These are phyloP conservation scores for Cryptoprocta ferox DNA, from an alignment of 2,797 vertebrate genomes.

Conservation along the genomic window DNA sequence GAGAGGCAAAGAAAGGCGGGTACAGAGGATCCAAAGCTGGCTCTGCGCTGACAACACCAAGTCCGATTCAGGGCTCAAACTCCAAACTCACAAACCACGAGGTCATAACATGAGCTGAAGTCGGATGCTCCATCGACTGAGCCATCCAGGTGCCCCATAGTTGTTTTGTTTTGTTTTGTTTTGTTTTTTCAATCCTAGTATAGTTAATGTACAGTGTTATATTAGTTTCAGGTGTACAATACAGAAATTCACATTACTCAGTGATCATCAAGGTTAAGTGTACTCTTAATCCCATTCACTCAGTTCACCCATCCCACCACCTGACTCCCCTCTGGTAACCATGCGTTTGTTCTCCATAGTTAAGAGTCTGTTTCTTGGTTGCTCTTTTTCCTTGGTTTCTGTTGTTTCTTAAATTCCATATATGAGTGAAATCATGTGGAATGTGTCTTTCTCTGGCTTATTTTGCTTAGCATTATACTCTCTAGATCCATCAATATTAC, in stretches of 20 bases:
- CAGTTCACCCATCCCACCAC: background rate
- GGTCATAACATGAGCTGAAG: too few species aligned
- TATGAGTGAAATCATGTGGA: background rate
- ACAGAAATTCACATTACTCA: background rate
- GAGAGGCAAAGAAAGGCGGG: too few species aligned
- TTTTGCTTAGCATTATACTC: background rate
- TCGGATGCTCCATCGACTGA: too few species aligned
- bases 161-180: too few species aligned
- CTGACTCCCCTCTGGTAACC: background rate
- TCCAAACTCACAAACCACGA: too few species aligned
- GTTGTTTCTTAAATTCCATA: background rate
- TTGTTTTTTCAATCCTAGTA: background rate
- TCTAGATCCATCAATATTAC: background rate
- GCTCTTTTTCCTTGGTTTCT: background rate
- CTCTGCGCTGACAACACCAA: too few species aligned
- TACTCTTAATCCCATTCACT: background rate
- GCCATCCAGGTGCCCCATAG: too few species aligned
- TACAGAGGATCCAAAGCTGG: too few species aligned
- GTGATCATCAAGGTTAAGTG: background rate
- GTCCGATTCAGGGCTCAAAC: too few species aligned
- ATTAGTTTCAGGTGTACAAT: background rate
- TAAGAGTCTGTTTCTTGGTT: background rate
- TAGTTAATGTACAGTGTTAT: background rate
- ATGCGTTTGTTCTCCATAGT: background rate
- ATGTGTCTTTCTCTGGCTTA: background rate